phyloP scores from a whole-genome alignment of 2,113 vertebrate genomes.

The Oplegnathus fasciatus region DNA sequence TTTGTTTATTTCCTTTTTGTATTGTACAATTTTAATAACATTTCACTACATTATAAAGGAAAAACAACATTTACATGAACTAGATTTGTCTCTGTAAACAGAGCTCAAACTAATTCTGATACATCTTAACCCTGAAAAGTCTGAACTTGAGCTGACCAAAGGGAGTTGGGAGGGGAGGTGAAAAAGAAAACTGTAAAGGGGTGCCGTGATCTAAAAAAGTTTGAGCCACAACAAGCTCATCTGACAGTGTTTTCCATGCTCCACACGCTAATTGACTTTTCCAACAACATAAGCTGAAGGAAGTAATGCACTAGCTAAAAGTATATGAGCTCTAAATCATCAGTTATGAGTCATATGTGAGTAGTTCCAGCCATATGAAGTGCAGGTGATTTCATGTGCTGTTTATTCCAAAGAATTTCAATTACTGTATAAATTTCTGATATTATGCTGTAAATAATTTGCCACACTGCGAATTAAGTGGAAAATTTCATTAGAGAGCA shows the following conservation, averaged over 20 bases:
- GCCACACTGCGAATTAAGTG: background rate
- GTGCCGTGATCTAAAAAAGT: no score
- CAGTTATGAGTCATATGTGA: background rate
- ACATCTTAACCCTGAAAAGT: no score
- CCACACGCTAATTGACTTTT: conserved; percentile 9
- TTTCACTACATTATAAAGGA: background rate
- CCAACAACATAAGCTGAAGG: background rate
- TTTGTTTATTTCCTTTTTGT: background rate
- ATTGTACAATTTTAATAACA: background rate
- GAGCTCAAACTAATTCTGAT: background rate
- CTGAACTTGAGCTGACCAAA: no score
- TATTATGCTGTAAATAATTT: conserved; percentile 7
- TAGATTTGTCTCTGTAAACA: no score
- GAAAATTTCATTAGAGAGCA: conserved; percentile 17
- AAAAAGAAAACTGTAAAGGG: no score
- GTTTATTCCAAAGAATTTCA: background rate
- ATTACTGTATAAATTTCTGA: conserved; percentile 1
- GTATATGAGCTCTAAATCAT: background rate
- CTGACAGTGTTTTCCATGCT: background rate
- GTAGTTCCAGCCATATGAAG: background rate
- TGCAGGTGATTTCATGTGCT: background rate
- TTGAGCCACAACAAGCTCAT: background rate
- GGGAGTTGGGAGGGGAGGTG: no score
- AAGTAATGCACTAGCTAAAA: background rate
- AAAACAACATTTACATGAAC: background rate